These are phyloP conservation scores for Diplodus sargus DNA, from an alignment of 2,797 vertebrate genomes.

Conservation along the genomic window DNA sequence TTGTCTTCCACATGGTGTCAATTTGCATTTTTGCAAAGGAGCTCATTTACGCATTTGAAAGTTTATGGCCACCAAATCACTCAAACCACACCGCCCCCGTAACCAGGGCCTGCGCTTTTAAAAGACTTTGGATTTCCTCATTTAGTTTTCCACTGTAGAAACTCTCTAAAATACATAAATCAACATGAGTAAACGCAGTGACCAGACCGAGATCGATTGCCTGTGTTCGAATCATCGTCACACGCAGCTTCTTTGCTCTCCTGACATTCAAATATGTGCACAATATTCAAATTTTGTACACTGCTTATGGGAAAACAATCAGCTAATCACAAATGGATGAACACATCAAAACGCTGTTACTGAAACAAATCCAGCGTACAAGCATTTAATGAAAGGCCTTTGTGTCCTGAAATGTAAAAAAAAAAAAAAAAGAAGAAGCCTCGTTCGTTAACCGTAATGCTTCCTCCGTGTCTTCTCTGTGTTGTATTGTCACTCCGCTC, in stretches of 20 bases:
- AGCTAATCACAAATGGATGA: neutral
- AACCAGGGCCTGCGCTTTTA: slow-evolving; percentile 67
- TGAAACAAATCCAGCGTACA: neutral
- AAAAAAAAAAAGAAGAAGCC: slow-evolving; percentile 11
- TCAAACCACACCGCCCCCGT: slow-evolving; percentile 76
- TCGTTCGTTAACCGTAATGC: slow-evolving; percentile 32
- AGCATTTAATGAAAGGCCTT: slow-evolving; percentile 9
- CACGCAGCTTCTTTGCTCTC: neutral
- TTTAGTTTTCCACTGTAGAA: slow-evolving; percentile 64
- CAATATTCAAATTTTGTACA: neutral
- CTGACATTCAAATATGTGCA: neutral
- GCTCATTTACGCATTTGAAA: slow-evolving; percentile 83
- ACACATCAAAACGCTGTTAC: neutral
- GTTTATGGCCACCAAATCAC: slow-evolving; percentile 79
- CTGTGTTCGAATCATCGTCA: neutral
- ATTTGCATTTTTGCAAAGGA: slow-evolving; percentile 84
- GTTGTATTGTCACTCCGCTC: slow-evolving; percentile 45
- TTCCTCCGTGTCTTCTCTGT: slow-evolving; percentile 54
- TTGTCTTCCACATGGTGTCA: slow-evolving; percentile 86
- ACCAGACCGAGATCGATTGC: neutral
- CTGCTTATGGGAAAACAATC: neutral
- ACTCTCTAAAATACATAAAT: slow-evolving; percentile 43
- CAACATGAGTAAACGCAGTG: slow-evolving; percentile 15
- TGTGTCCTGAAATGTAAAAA: slow-evolving; percentile 16
- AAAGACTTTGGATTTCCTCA: slow-evolving; percentile 64